These are phyloP conservation scores for Pteronotus mesoamericanus DNA, from an alignment of 2,797 vertebrate genomes.

Conservation along the genomic window DNA sequence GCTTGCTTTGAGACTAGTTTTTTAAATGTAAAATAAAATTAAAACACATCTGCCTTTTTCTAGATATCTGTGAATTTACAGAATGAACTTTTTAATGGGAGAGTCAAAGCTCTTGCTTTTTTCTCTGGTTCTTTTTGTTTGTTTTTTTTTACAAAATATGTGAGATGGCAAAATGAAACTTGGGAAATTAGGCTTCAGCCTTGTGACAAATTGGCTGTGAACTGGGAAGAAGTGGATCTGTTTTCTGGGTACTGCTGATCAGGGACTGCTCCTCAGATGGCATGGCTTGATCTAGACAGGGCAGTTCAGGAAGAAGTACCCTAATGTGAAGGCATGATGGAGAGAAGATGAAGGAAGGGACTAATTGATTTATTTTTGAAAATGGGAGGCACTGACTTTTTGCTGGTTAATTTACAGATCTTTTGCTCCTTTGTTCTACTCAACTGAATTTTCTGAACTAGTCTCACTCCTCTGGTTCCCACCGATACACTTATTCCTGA, in stretches of 20 bases:
- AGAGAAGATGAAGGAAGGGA: neutral
- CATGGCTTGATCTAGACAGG: neutral
- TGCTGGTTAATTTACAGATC: slow-evolving; percentile 22
- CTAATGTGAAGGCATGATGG: neutral
- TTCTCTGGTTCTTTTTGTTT: neutral
- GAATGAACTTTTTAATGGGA: slow-evolving; percentile 5
- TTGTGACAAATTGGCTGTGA: neutral
- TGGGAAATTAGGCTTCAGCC: neutral
- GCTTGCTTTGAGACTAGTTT: slow-evolving; percentile 71
- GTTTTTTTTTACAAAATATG: neutral
- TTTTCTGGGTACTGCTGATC: neutral
- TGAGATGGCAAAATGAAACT: neutral
- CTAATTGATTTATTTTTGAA: neutral
- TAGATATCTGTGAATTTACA: slow-evolving; percentile 26
- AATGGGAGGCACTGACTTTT: neutral
- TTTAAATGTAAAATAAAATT: slow-evolving; percentile 7
- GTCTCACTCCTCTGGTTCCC: neutral
- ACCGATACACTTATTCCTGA: neutral
- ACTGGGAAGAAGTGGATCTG: neutral
- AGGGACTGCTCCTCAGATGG: neutral
- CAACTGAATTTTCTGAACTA: neutral
- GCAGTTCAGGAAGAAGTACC: neutral
- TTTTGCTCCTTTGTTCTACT: slow-evolving; percentile 31
- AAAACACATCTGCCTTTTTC: slow-evolving; percentile 40
- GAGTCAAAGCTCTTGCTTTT: slow-evolving; percentile 36